Evolutionary conservation across 1,140 invertebrate species (phyloP).

Genomic region (Dysdera silvatica): DNA sequence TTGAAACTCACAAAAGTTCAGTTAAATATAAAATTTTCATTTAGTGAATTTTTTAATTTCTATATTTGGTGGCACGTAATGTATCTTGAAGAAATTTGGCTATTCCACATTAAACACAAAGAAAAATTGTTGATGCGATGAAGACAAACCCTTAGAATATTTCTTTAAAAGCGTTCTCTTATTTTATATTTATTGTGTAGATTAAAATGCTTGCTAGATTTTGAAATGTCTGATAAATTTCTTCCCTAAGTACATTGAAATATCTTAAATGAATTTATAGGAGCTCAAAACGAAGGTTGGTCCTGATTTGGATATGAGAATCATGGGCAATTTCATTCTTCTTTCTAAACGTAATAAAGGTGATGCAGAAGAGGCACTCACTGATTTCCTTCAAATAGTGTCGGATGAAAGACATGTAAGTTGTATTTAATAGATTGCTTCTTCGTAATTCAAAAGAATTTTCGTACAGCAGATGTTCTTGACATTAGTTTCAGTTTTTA

Average conservation of each 20-base stretch:
- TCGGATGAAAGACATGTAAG: conserved; percentile 52
- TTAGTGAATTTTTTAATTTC: not conserved
- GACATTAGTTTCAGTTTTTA: not conserved
- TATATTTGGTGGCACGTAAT: not conserved
- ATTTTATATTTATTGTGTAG: not conserved
- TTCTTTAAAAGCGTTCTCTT: not conserved
- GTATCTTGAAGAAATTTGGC: too few relatives aligned
- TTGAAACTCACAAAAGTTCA: not conserved
- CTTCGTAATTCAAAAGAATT: conserved; percentile 35
- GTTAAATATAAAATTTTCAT: not conserved
- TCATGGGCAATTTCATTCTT: conserved; percentile 73
- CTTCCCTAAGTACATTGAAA: not conserved
- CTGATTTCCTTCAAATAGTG: conserved; percentile 67
- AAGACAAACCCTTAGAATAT: too few relatives aligned
- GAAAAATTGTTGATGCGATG: too few relatives aligned
- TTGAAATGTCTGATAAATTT: not conserved
- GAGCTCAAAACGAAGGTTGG: conserved; percentile 66
- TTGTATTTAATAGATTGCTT: not conserved
- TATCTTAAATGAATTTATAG: conserved; percentile 35
- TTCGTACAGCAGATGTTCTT: too few relatives aligned
- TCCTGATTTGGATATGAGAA: conserved; percentile 51
- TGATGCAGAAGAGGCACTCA: conserved; percentile 73
- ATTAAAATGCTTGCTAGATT: not conserved
- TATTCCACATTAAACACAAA: too few relatives aligned
- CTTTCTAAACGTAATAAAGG: conserved; percentile 75